Evolutionary conservation across 1,140 invertebrate genomes (phyloP), one percentile per base, ranked within the genome.

Genomic region (Drepana arcuata): DNA sequence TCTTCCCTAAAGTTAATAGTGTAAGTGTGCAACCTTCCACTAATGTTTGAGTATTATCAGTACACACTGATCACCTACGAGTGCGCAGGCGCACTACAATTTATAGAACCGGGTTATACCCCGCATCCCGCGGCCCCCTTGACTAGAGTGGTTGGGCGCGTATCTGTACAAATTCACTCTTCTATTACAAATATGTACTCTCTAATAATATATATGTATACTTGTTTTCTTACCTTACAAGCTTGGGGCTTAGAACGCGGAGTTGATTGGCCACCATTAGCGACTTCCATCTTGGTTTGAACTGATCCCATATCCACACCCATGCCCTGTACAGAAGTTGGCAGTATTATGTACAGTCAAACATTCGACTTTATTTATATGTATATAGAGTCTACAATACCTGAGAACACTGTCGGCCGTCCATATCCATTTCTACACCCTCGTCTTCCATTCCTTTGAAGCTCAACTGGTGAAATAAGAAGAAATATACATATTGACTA

Each of bases 211-310:
- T 12, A 36, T 28, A 16, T 5, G 14, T 16, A 34, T 14, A n/a
- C 15, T 0, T 16, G 14, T n/a, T 29, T 27, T 15, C 41, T 50
- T 50, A 77, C 77, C 73, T 91, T 91, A 70, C 91, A 92, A 12
- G 87, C 87, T 60, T 91, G 90, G 5, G 88, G 88, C 51, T 90
- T 90, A 13, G 87, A 86, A 36, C 87, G 71, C 27, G 77, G 72
- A 24, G 75, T 40, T 26, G 60, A 50, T 38, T 72, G 69, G n/a
- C 66, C 63, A 4, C 73, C 77, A 48, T 78, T 78, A 30, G 74
- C 44, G 7, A 79, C 58, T 56, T 84, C 83, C 80, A 84, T 74
- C 61, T 84, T 84, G 26, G 83, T 73, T 64, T 82, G 79, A 58
- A 83, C 73, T 44, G 75, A 72, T 40, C 73, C 80, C 72, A 84